These are phyloP conservation scores for Eurystomus glaucurus DNA, from an alignment of 2,797 vertebrate species.

Conservation along the genomic window DNA sequence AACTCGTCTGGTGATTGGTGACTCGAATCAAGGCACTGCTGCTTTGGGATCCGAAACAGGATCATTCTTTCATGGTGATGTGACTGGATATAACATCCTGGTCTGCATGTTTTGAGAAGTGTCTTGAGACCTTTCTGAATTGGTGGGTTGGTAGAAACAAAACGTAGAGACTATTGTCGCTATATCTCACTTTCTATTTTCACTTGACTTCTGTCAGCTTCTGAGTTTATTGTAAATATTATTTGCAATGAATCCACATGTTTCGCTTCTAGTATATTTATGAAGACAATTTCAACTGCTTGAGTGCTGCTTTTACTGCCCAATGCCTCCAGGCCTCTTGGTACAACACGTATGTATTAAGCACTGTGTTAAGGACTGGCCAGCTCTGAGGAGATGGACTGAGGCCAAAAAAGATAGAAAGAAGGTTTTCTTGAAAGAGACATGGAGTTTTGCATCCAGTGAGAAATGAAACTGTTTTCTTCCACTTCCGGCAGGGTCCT, in stretches of 20 bases:
- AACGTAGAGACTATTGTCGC: neutral
- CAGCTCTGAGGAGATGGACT: neutral
- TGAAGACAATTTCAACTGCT: neutral
- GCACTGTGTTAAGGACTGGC: neutral
- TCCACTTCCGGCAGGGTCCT: neutral
- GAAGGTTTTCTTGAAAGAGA: neutral
- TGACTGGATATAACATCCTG: neutral
- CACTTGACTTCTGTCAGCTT: neutral
- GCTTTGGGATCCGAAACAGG: neutral
- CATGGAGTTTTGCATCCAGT: neutral
- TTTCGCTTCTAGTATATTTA: neutral
- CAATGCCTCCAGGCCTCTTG: neutral
- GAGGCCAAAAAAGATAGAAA: neutral
- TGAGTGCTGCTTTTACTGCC: neutral
- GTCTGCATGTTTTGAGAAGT: neutral
- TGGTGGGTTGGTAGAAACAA: neutral
- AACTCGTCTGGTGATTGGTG: neutral
- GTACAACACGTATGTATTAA: neutral
- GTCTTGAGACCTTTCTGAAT: neutral
- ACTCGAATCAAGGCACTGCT: neutral
- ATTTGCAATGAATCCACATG: neutral
- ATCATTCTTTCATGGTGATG: neutral
- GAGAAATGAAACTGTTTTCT: neutral
- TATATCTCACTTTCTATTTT: neutral
- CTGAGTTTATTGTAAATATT: neutral